Evolutionary conservation across 92 coral and sea anemone species (phyloP).

Genomic region (Ricordea florida): DNA sequence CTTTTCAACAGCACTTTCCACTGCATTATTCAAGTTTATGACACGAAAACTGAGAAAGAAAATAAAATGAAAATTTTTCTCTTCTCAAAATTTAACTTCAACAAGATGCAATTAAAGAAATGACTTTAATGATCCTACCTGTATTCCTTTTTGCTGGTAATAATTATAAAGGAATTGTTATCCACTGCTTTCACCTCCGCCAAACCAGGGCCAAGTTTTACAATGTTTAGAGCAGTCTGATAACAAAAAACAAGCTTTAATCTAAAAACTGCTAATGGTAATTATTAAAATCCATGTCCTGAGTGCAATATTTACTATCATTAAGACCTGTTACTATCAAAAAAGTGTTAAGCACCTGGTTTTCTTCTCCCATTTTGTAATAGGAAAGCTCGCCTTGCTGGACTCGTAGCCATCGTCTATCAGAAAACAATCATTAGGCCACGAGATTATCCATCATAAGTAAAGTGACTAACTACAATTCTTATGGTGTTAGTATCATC

Average conservation of each 20-base stretch:
- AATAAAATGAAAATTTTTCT: not conserved
- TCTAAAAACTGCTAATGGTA: not conserved
- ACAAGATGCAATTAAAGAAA: not conserved
- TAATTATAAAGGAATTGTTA: conserved; percentile 76
- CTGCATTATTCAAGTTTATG: conserved; percentile 75
- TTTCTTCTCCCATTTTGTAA: conserved; percentile 91
- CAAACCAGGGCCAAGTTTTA: conserved; percentile 94
- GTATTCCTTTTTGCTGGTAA: conserved; percentile 97
- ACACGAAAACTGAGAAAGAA: conserved; percentile 81
- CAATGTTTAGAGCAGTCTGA: conserved; percentile 88
- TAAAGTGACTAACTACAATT: no score
- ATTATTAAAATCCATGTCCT: no score
- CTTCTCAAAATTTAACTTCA: no score
- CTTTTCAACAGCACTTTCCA: conserved; percentile 71
- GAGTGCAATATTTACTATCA: no score
- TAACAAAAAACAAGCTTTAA: not conserved
- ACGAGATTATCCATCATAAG: not conserved
- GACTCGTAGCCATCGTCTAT: conserved; percentile 88
- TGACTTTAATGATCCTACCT: conserved; percentile 49
- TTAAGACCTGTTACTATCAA: no score
- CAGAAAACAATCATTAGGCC: not conserved
- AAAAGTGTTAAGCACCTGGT: conserved; percentile 72
- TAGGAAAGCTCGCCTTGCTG: conserved; percentile 92
- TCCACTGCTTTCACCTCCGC: conserved; percentile 89
- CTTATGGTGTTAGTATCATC: no score